Conservation (phyloP, 1,140 invertebrate species). For the Drosophila nebulosa region DNA sequence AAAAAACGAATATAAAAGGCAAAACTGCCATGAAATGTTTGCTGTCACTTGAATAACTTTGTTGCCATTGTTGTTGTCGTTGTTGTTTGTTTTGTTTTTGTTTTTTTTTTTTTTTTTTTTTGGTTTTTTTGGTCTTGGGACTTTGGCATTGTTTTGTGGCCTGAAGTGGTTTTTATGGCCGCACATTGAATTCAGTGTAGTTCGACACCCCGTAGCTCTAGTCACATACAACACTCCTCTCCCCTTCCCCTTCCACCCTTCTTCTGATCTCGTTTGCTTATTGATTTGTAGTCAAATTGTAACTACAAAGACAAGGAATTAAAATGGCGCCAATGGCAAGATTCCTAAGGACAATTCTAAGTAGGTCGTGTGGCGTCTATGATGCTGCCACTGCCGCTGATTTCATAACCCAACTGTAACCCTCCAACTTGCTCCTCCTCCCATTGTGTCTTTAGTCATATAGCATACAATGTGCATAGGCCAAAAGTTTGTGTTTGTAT, state of each 20-base stretch:
- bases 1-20: conserved; percentile 11
- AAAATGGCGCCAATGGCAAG: conserved; percentile 37
- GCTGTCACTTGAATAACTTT: conserved; percentile 15
- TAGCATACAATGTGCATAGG: not conserved
- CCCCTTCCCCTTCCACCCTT: not conserved
- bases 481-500: conserved; percentile 36
- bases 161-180: conserved; percentile 58
- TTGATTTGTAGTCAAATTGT: conserved; percentile 72
- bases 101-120: conserved; percentile 2
- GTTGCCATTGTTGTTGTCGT: conserved; percentile 7
- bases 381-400: not conserved
- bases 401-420: conserved; percentile 15
- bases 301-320: conserved; percentile 22
- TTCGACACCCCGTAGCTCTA: not conserved
- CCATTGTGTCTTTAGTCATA: not conserved
- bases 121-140: conserved; percentile 8
- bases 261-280: conserved; percentile 13
- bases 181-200: conserved; percentile 21
- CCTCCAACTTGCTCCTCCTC: not conserved
- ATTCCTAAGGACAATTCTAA: conserved; percentile 14
- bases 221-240: not conserved
- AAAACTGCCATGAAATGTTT: conserved; percentile 16
- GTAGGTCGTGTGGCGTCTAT: conserved; percentile 18
- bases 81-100: conserved; percentile 3
- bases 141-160: conserved; percentile 26